These are phyloP conservation scores for Erannis defoliaria DNA, from an alignment of 2,888 invertebrate species.

Conservation along the genomic window DNA sequence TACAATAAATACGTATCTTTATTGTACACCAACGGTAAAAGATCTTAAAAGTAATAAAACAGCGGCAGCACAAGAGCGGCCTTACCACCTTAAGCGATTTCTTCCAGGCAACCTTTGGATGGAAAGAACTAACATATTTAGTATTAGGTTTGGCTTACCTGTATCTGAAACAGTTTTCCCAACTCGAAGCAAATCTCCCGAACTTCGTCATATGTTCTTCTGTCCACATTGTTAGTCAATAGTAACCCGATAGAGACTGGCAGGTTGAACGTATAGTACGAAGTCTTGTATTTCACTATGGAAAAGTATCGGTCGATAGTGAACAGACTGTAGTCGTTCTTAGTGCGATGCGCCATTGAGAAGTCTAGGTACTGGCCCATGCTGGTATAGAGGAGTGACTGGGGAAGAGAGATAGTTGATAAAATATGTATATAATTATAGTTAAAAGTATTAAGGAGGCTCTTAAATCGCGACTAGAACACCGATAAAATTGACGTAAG, in stretches of 20 bases:
- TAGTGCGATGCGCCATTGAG: slow-evolving; percentile 82
- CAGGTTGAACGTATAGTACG: slow-evolving; percentile 95
- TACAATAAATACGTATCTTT: too few relatives aligned
- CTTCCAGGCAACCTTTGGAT: too few relatives aligned
- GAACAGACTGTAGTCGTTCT: slow-evolving; percentile 81
- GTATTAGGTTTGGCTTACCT: slow-evolving; percentile 85
- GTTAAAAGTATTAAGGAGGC: too few relatives aligned
- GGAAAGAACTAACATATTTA: not conserved
- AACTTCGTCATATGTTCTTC: slow-evolving; percentile 89
- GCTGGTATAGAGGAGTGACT: slow-evolving; percentile 87
- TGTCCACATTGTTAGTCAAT: slow-evolving; percentile 90
- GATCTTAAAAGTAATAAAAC: too few relatives aligned
- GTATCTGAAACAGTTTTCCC: slow-evolving; percentile 97
- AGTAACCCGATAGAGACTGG: slow-evolving; percentile 95
- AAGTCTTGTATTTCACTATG: slow-evolving; percentile 95
- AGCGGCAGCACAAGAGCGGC: too few relatives aligned
- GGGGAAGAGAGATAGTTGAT: slow-evolving; percentile 19
- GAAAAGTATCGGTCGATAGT: slow-evolving; percentile 93
- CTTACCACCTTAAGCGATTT: too few relatives aligned
- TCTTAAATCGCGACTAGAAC: too few relatives aligned
- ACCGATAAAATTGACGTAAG: too few relatives aligned
- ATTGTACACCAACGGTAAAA: too few relatives aligned
- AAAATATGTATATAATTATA: not conserved
- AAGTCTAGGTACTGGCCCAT: slow-evolving; percentile 94
- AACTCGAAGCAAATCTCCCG: slow-evolving; percentile 94